Base-by-base conservation (phyloP, 2,113 vertebrate species). In the Galemys pyrenaicus region DNA sequence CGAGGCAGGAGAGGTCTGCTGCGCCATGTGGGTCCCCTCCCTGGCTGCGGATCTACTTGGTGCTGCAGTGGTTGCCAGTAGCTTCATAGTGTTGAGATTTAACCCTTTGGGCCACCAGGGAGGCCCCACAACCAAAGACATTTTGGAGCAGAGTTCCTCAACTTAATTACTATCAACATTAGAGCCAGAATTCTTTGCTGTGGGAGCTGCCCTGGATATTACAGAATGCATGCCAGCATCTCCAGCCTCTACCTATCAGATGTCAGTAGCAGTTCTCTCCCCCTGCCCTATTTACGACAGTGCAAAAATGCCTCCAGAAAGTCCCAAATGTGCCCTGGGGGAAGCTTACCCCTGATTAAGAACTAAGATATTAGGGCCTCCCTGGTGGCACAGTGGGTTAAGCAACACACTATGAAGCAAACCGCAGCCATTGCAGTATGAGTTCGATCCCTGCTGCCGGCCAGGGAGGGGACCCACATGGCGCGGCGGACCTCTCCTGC, bases 121-220 rank as follows among this genome's bases (percentile, higher is more conserved):
- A 44, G 44, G 44, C 44, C 44, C 44, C n/a, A n/a, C n/a, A 44
- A 91, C 35, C 7, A 68, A 68, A 44, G 22, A 68, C 19, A 74
- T 79, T 79, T 93, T 84, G 87, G 26, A 88, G 41, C 11, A 84
- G 26, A 19, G 41, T 79, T 84, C 68, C 17, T 83, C 30, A 91
- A 39, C 20, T 68, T 37, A 54, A 35, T 16, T 4, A n/a, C 28
- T 95, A 87, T 35, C 28, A 26, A 58, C 30, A 79, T 85, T 68
- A 30, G n/a, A 11, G 24, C 16, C 8, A 89, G 39, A 89, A 89
- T 35, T 73, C 15, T 80, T 75, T 60, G 62, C 46, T 73, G 28
- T 49, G 22, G 16, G 41, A 5, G 5, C 6, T 79, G 20, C 73
- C 51, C 4, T 78, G 6, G 35, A 12, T 13, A 56, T 32, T 75